Base-by-base conservation (phyloP, 2,113 vertebrate species). In the Naja naja region DNA sequence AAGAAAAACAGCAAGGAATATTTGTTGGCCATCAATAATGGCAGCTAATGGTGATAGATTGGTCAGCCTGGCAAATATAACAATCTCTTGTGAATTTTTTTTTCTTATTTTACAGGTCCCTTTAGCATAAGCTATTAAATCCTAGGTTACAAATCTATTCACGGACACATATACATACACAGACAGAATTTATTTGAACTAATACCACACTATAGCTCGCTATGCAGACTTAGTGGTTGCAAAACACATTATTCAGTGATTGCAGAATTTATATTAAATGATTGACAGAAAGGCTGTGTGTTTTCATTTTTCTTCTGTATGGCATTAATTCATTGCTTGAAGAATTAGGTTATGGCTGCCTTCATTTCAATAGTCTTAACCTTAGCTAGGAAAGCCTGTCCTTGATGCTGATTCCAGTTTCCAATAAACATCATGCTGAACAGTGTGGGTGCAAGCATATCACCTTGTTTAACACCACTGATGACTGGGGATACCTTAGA, bases 1-100 rank as follows among this genome's bases (percentile, higher is more conserved):
- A 94, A 87, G 58, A 34, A 58, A 89, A 89, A 85, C 64, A 85
- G 11, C 49, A 93, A 93, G 91, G 81, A 86, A 88, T 64, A 39
- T 69, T 88, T 94, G 39, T 39, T 91, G 3, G 90, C 9, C 0
- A 1, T 95, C 93, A 87, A 74, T 96, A 96, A 93, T 94, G 5
- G 3, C 10, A 96, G 34, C 0, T 95, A 96, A 96, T 93, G 74
- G 81, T 95, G 92, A 96, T 81, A 92, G 94, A 96, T 96, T 91
- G 95, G 54, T 88, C 4, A 0, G 74, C 30, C 25, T 39, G 30
- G 52, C 39, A 93, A 89, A 64, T 89, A 95, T 89, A 95, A 89
- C 91, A 90, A 23, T 94, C 45, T 93, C 95, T 93, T 34, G 54
- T 30, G 25, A 95, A 0, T 88, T 95, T 90, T 96, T 54, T 25